Conservation (phyloP, 2,888 invertebrate species). For the Drosophila ezoana region DNA sequence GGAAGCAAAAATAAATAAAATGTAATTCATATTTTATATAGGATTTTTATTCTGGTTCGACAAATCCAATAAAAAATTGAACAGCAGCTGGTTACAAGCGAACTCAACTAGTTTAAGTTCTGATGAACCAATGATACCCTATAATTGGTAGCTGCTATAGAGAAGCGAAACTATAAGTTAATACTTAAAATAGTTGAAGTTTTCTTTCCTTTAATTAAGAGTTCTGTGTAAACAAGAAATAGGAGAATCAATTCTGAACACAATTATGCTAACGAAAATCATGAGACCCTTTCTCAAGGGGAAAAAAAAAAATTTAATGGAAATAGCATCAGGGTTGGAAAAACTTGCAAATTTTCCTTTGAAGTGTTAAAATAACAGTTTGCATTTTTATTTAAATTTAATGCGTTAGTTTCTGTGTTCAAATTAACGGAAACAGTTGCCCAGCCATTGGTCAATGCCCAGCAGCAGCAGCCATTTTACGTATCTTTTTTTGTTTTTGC, state of each 20-base stretch:
- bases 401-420: slow-evolving; percentile 50
- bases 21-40: slow-evolving; percentile 18
- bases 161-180: too few relatives aligned
- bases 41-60: not conserved
- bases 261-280: not conserved
- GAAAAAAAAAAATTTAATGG: not conserved
- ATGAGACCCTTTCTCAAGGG: not conserved
- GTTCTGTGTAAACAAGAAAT: too few relatives aligned
- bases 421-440: slow-evolving; percentile 60
- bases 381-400: slow-evolving; percentile 46
- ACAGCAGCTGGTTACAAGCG: slow-evolving; percentile 16
- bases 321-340: not conserved
- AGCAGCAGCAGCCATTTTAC: slow-evolving; percentile 27
- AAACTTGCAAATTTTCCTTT: slow-evolving; percentile 25
- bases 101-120: slow-evolving; percentile 7
- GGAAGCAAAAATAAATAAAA: slow-evolving; percentile 20
- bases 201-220: too few relatives aligned
- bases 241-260: too few relatives aligned
- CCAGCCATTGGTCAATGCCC: slow-evolving; percentile 35
- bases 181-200: too few relatives aligned
- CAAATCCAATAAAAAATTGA: slow-evolving; percentile 21
- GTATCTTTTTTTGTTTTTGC: slow-evolving; percentile 12
- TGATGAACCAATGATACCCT: slow-evolving; percentile 17
- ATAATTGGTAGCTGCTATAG: not conserved
- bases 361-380: slow-evolving; percentile 51